Percentiles rank a stretch among this genome's conserved stretches.
Evolutionary conservation across 1,140 invertebrate genomes (phyloP).

Genomic region (Platyscapa corneri): DNA sequence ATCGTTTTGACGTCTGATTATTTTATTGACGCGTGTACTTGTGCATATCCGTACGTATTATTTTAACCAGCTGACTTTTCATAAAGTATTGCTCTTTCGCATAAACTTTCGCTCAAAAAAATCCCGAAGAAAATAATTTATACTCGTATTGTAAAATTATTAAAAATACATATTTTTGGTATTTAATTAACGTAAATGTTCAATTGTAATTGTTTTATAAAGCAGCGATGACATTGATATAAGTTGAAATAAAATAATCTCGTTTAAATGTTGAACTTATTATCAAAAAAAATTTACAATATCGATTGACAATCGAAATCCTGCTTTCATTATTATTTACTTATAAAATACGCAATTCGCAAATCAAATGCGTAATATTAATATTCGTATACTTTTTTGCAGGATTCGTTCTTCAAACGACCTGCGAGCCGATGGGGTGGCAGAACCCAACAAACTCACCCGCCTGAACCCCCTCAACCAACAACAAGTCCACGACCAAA

Average conservation of each 20-base stretch:
- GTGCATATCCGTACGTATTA: background rate
- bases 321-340: too few species aligned
- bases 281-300: too few species aligned
- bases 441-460: slow-evolving; percentile 23
- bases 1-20: background rate
- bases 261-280: too few species aligned
- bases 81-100: background rate
- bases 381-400: background rate
- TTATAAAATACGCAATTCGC: too few species aligned
- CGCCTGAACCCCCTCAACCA: slow-evolving; percentile 1
- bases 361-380: background rate
- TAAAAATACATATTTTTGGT: too few species aligned
- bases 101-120: background rate
- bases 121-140: too few species aligned
- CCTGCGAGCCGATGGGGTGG: slow-evolving; percentile 9
- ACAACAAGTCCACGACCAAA: slow-evolving; percentile 48
- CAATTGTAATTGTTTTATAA: too few species aligned
- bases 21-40: background rate
- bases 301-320: too few species aligned
- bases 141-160: too few species aligned
- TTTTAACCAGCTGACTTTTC: background rate
- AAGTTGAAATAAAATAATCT: too few species aligned
- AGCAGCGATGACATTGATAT: too few species aligned
- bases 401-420: slow-evolving; percentile 57
- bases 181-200: too few species aligned